These are phyloP conservation scores for Tenualosa ilisha DNA, from an alignment of 2,797 vertebrate species.

Conservation along the genomic window DNA sequence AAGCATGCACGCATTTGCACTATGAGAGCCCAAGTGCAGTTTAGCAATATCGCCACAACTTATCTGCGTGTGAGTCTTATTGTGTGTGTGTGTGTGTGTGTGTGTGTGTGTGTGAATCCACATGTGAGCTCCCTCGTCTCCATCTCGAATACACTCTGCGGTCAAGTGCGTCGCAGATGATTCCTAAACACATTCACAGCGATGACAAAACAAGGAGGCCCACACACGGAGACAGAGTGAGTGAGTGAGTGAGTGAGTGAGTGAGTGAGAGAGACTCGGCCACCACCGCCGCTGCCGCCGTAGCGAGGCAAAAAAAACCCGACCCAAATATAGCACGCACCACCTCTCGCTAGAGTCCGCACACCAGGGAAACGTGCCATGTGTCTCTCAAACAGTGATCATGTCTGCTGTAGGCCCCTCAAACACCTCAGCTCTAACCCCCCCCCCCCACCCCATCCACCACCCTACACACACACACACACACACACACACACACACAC, in stretches of 20 bases:
- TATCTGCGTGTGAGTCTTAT: conserved; percentile 40
- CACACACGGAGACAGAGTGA: conserved; percentile 70
- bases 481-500: background rate
- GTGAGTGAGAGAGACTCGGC: background rate
- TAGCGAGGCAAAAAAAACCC: background rate
- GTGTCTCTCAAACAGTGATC: background rate
- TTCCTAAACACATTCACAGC: conserved; percentile 75
- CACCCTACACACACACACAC: background rate
- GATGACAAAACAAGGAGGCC: conserved; percentile 76
- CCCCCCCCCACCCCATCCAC: background rate
- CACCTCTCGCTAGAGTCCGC: background rate
- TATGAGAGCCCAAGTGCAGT: background rate
- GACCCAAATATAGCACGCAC: conserved; percentile 17
- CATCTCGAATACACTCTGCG: conserved; percentile 58
- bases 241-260: background rate
- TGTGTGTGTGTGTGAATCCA: conserved; percentile 17
- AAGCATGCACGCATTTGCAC: background rate
- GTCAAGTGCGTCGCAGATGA: conserved; percentile 68
- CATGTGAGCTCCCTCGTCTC: conserved; percentile 43
- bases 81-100: conserved; percentile 27
- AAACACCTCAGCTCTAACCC: background rate
- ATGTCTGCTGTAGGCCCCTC: background rate
- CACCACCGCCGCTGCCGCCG: background rate
- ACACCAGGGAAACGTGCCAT: background rate
- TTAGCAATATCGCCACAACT: background rate